A percentile compares a stretch with the other conserved stretches of the same genome.
Evolutionary conservation across 2,797 vertebrate species (phyloP).

Genomic region (Denticeps clupeoides): DNA sequence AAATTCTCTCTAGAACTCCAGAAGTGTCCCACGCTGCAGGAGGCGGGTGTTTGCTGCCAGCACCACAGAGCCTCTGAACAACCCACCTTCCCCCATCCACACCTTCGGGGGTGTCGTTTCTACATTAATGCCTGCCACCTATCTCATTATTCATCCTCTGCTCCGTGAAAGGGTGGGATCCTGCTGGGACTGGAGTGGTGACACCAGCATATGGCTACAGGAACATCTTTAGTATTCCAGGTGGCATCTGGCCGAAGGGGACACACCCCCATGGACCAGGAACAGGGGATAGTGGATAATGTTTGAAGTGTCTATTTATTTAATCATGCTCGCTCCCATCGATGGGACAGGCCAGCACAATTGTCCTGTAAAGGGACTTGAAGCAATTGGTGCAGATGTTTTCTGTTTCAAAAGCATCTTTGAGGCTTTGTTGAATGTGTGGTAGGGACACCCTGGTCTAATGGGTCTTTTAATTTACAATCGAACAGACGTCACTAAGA

Average conservation of each 20-base stretch:
- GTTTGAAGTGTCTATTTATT: not conserved
- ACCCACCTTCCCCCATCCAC: constrained; percentile 49
- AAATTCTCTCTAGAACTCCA: constrained; percentile 50
- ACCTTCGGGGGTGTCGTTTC: constrained; percentile 49
- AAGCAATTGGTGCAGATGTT: no score
- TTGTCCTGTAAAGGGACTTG: no score
- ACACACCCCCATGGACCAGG: constrained; percentile 26
- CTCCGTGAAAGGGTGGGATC: constrained; percentile 40
- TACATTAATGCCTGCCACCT: constrained; percentile 58
- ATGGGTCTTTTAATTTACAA: no score
- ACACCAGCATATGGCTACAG: constrained; percentile 42
- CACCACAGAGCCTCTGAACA: constrained; percentile 53
- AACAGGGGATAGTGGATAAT: not conserved
- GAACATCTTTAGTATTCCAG: constrained; percentile 52
- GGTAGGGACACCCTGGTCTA: no score
- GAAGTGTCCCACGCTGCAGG: constrained; percentile 45
- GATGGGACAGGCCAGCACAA: no score
- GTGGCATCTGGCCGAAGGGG: constrained; percentile 46
- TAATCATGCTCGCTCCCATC: no score
- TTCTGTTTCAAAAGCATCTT: no score
- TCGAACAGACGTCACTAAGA: no score
- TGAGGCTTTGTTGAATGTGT: no score
- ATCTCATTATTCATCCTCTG: constrained; percentile 61
- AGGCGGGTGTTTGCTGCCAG: constrained; percentile 62
- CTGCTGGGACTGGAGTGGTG: constrained; percentile 37